Evolutionary conservation across 1,140 invertebrate species (phyloP).

Genomic region (Agraylea sexmaculata): DNA sequence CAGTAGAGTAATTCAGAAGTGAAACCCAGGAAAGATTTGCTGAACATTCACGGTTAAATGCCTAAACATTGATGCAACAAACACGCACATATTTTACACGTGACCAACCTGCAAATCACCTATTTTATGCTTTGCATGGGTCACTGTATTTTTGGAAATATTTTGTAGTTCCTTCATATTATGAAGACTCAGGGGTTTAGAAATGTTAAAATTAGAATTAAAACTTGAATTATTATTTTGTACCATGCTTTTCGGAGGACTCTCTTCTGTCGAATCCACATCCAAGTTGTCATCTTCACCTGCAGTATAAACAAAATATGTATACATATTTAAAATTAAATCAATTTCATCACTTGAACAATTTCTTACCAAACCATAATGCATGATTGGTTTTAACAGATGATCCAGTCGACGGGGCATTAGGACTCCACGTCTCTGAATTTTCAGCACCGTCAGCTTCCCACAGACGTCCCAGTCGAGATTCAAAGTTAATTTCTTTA

Average conservation of each 20-base stretch:
- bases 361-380: conserved; percentile 22
- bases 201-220: conserved; percentile 20
- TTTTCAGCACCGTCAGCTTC: conserved; percentile 28
- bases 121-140: conserved; percentile 46
- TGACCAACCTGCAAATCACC: conserved; percentile 45
- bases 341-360: no score
- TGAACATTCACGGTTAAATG: no score
- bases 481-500: conserved; percentile 28
- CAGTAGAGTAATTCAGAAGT: no score
- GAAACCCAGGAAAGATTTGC: no score
- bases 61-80: no score
- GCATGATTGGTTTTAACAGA: conserved; percentile 15
- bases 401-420: conserved; percentile 20
- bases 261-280: conserved; percentile 24
- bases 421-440: conserved; percentile 27
- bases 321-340: no score
- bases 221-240: conserved; percentile 17
- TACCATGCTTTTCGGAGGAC: conserved; percentile 22
- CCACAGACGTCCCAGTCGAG: conserved; percentile 31
- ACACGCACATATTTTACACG: no score
- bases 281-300: conserved; percentile 38
- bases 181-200: conserved; percentile 23
- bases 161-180: conserved; percentile 42
- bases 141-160: conserved; percentile 33
- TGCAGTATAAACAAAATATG: conserved; percentile 16